Evolutionary conservation across 2,113 vertebrate genomes (phyloP), one percentile per base, ranked within the genome.

Genomic region (Sorex fumeus): DNA sequence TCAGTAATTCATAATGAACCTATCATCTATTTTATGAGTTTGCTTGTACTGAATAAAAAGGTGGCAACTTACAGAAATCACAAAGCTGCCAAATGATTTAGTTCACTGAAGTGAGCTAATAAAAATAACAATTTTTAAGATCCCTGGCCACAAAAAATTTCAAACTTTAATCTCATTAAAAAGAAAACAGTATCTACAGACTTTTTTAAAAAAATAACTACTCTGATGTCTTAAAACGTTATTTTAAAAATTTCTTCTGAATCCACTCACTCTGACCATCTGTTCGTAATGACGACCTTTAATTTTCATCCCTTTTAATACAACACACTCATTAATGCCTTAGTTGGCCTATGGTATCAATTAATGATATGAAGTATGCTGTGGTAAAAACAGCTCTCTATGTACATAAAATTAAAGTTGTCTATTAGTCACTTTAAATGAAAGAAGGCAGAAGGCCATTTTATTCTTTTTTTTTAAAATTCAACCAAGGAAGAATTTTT

Each of bases 211-310:
- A 78, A 79, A 64, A 84, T 57, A 19, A 71, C 23, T 76, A 13
- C 3, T 60, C n/a, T 34, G 43, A 36, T 80, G 53, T 79, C 28
- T 88, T 77, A 66, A 70, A 28, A 13, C 4, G 74, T 85, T 25
- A 64, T 47, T 82, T 93, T 82, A 0, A 2, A 76, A 93, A 88
- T 88, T 74, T 64, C 91, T 82, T 40, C 32, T 53, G 28, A 93
- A 82, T 79, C 30, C 3, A 83, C 50, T 92, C 43, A 83, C 7
- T 93, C 10, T 88, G 69, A 53, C 19, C 27, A 50, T 84, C 27
- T 32, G 64, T 86, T 89, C 64, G 80, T 82, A 93, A 76, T 45
- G n/a, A 71, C 90, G 66, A 87, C 19, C 27, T 81, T 78, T 62
- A 2, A 67, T 77, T 92, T 91, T 84, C 32, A 87, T 50, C 16